Base-by-base conservation (phyloP, 2,888 invertebrate species). In the Lymantria dispar region DNA sequence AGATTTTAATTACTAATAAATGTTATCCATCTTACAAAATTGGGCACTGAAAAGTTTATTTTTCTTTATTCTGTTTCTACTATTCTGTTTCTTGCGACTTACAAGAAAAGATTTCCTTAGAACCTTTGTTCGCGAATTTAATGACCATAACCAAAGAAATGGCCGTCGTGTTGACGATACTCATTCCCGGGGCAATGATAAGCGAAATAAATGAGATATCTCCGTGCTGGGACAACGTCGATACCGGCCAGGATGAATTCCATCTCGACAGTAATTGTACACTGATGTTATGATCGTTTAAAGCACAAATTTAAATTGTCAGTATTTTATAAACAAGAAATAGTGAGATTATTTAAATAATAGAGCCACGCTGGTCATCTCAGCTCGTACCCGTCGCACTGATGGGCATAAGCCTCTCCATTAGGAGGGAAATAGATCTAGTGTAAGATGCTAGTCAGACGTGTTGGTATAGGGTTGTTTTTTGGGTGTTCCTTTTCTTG, bases 151-250 rank as follows among this genome's bases (percentile, higher is more conserved):
- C 55, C 52, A 73, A 78, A 78, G 78, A 78, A 79, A 77, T 77
- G 74, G 70, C 60, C 65, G 75, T 72, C 76, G 74, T 72, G 79
- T 78, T 78, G 80, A 76, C 78, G 79, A 76, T 80, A 72, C 74
- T 74, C 74, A 74, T 75, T 74, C 74, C 74, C 68, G 71, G 72
- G 72, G 74, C 78, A 79, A 76, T 82, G 83, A 83, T 83, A 83
- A 82, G 81, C 78, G 74, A 78, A 80, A 80, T 81, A 79, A 83
- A 83, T 81, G 83, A 80, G 83, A 81, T 79, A 83, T 80, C 79
- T 78, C 70, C 73, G 68, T 57, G 68, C 60, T 56, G 68, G 68
- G 69, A 71, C 70, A 68, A 54, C 72, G 68, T 72, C 78, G 74
- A 80, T 80, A 73, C 70, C 60, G 63, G 48, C 55, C 62, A 57